Evolutionary conservation across 2,797 vertebrate genomes (phyloP), one percentile per base, ranked within the genome.

Genomic region (Sphaeramia orbicularis): DNA sequence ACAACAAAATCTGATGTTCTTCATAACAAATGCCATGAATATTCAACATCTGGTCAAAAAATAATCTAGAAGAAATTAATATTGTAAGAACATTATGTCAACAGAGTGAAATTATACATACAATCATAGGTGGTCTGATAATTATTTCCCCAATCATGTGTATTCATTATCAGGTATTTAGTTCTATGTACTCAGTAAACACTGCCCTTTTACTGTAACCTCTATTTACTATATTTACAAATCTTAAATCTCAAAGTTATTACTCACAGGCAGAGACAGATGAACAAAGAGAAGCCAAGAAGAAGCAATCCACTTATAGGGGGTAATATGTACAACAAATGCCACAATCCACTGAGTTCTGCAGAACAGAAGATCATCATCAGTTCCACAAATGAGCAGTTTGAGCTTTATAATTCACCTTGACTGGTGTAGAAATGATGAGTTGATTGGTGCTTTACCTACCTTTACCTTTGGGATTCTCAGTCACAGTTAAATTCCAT

Each of bases 401-500:
- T 32, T 21, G 14, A 53, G 21, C 4, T 35, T 19, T 45, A 8
- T 50, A 10, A 35, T 44, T 6, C 1, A 10, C 0, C 15, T 0
- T 10, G 8, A 0, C 6, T 49, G 18, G 1, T 54, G 3, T 7
- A 14, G 11, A 56, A 19, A 19, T 21, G 13, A 57, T 37, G 3
- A 48, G 1, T 2, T 40, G 16, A 1, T 27, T 21, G 55, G 24
- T 35, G 38, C 40, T 68, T 15, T 18, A 52, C 74, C 1, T 65
- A 83, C 87, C 68, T 70, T 58, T 27, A 27, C 78, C 61, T 51
- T 45, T 12, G 14, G 1, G 9, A 21, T 60, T 30, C 18, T 35
- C 54, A 18, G 6, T 27, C 32, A 83, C 38, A 0, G 32, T 71
- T 74, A 88, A 32, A 65, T 77, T 89, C 85, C 84, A 88, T 1